Evolutionary conservation across 2,113 vertebrate species (phyloP).

Genomic region (Riparia riparia): DNA sequence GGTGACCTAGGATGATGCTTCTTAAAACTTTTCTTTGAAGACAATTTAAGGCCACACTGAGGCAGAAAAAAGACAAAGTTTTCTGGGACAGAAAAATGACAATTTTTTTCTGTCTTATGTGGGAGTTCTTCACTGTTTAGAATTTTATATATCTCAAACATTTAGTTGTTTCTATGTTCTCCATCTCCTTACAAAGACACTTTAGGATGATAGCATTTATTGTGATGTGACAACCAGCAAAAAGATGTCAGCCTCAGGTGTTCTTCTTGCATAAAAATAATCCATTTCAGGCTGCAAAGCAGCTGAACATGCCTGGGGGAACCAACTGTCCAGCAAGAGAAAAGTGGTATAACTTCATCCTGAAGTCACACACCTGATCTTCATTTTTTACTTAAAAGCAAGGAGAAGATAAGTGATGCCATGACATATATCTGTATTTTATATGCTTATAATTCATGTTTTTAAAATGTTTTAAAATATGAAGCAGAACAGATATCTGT

Average conservation of each 20-base stretch:
- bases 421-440: rapidly evolving
- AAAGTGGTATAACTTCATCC: background rate
- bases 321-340: background rate
- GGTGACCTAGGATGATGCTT: background rate
- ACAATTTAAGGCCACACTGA: background rate
- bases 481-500: background rate
- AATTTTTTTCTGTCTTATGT: background rate
- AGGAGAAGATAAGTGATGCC: background rate
- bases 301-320: background rate
- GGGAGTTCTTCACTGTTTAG: background rate
- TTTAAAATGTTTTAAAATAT: background rate
- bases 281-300: background rate
- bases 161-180: background rate
- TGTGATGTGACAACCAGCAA: background rate
- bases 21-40: background rate
- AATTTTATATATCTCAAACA: background rate
- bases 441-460: rapidly evolving
- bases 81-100: background rate
- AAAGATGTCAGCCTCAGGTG: background rate
- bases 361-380: background rate
- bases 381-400: background rate
- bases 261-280: background rate
- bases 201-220: background rate
- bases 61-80: background rate
- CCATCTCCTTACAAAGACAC: background rate